Evolutionary conservation across 2,113 vertebrate genomes (phyloP), one percentile per base, ranked within the genome.

Genomic region (Tamias sibiricus): DNA sequence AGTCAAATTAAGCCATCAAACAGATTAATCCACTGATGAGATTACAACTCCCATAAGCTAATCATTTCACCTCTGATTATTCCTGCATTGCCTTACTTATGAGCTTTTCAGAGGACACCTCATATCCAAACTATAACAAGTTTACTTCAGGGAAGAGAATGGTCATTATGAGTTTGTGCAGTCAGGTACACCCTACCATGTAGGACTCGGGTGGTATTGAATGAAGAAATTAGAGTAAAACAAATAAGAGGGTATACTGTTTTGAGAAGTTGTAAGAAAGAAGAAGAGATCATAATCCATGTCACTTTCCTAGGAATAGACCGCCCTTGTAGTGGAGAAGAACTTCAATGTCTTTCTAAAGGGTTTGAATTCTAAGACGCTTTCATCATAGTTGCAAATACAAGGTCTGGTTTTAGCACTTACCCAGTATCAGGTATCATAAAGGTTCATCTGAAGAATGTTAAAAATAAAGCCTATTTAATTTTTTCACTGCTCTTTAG

Each of bases 401-500:
- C 0, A 42, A 79, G 14, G 28, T 8, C 22, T 44, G 37, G 22
- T 77, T 93, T 89, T 68, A 85, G 68, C 20, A 49, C 68, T 37
- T 54, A 81, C 19, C 19, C 17, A 49, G 40, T 79, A 91, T 74
- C 52, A 87, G 16, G 40, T 93, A 57, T 80, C 35, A 77, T 68
- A 81, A 79, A 90, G 22, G 0, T 83, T 89, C 77, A 42, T 71
- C 54, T 64, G n/a, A 96, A 91, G 17, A 86, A 68, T 62, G 42
- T 62, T 71, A 89, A 77, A 90, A 89, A 80, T 37, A 88, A 93
- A 92, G 9, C 30, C 40, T 57, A 54, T 71, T 96, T 90, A 92
- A 81, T 85, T 52, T 47, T 95, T 90, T 92, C 54, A 54, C 79
- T 89, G 37, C 49, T 91, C 82, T 54, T 97, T 80, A 90, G 76